Base-by-base conservation (phyloP, 2,113 vertebrate genomes). In the Macquaria ambigua region DNA sequence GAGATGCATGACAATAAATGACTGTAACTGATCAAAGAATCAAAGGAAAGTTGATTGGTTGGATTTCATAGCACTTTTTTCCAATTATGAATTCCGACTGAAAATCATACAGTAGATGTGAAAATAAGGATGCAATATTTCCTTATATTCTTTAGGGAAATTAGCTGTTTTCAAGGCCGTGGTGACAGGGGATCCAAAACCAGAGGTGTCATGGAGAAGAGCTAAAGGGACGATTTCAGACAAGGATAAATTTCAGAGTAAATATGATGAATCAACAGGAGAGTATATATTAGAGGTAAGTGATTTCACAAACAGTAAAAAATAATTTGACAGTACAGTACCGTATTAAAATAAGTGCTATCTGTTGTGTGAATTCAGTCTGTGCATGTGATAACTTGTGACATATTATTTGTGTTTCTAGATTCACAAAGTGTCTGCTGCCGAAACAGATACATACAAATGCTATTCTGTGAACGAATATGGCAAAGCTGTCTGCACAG, bases 201-300 rank as follows among this genome's bases (percentile, higher is more conserved):
- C 97, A 7, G 82, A 96, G 0, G 96, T 98, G 50, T 90, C 87
- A 28, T 98, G 97, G 97, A 94, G 87, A 1, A 93, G 95, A 77
- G 41, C 50, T 1, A 94, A 50, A 70, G 95, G 94, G 34, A 62
- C 39, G 37, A 82, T 96, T 70, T 82, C 92, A 46, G 93, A 96
- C 70, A 93, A 91, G 59, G 83, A 87, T 50, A 97, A 95, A 92
- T 97, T 96, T 48, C 82, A 93, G 72, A 93, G 46, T n/a, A 96
- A 79, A 77, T 96, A 94, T 4, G 69, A 92, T 23, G 86, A 89
- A 0, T 81, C 77, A 18, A 91, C 95, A 20, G 93, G 91, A 28
- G 97, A 98, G 80, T 89, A 95, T 0, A 50, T 93, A 69, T 90
- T 98, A 46, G 94, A 97, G 96, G 97, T 97, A 79, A 93, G 93